Evolutionary conservation across 2,797 vertebrate genomes (phyloP).

Genomic region (Anabas testudineus): DNA sequence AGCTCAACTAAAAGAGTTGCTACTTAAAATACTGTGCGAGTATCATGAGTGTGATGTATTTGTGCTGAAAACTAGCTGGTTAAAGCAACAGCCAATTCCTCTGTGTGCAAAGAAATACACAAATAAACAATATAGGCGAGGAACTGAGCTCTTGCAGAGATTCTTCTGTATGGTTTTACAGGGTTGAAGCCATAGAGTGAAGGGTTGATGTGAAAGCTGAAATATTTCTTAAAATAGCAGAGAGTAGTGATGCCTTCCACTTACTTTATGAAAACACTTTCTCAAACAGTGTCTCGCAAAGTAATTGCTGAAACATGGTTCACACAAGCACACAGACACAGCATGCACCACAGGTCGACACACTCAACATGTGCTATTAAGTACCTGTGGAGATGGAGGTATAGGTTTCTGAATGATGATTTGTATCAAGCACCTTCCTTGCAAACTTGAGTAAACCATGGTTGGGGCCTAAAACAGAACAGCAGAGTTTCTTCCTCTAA

Average conservation of each 20-base stretch:
- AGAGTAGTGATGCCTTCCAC: background rate
- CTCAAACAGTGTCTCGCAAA: background rate
- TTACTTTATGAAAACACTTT: background rate
- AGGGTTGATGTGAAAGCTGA: background rate
- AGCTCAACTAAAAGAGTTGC: conserved; percentile 13
- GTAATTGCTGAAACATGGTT: no score
- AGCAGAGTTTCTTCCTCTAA: no score
- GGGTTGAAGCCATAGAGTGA: background rate
- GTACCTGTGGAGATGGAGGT: no score
- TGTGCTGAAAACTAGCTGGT: background rate
- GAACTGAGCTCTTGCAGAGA: background rate
- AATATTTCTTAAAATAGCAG: background rate
- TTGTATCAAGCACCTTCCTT: no score
- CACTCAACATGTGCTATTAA: no score
- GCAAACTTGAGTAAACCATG: no score
- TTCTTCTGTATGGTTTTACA: background rate
- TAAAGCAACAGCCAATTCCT: background rate
- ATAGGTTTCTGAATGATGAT: no score
- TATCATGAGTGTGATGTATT: background rate
- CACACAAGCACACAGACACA: no score
- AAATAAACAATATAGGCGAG: background rate
- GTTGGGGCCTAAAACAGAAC: no score
- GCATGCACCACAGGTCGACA: no score
- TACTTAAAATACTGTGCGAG: conserved; percentile 14
- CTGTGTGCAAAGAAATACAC: background rate